Conservation (phyloP, 2,113 vertebrate genomes). For the Anolis carolinensis region DNA sequence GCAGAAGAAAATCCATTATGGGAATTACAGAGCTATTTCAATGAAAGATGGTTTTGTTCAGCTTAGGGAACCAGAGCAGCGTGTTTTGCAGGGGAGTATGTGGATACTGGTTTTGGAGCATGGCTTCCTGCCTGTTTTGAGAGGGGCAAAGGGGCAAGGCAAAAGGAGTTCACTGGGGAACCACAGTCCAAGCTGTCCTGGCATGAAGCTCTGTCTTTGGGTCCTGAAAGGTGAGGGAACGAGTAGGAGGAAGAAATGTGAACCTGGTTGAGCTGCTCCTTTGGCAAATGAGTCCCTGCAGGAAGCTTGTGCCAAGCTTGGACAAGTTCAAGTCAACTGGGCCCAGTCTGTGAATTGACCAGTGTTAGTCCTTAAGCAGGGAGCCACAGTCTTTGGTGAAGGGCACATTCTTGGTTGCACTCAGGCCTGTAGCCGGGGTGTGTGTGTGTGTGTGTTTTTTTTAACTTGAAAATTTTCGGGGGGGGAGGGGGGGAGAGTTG, state of each 20-base stretch:
- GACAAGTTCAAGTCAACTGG: too few species aligned
- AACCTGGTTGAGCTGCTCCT: fast-evolving
- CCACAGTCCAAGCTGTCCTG: too few species aligned
- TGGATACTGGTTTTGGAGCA: not conserved
- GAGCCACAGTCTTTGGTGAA: too few species aligned
- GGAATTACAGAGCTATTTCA: slow-evolving; percentile 62
- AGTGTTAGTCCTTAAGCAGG: too few species aligned
- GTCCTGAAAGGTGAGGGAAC: fast-evolving
- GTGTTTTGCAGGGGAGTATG: not conserved
- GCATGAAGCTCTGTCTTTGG: fast-evolving
- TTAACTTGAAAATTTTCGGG: too few species aligned
- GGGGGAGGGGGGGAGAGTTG: too few species aligned
- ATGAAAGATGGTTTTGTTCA: slow-evolving; percentile 43
- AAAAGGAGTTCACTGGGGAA: fast-evolving
- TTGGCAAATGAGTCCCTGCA: fast-evolving
- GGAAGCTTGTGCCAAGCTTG: not conserved
- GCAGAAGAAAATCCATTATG: slow-evolving; percentile 53
- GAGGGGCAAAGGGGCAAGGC: fast-evolving
- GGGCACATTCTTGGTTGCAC: too few species aligned
- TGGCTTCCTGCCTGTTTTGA: not conserved
- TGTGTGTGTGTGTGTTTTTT: too few species aligned
- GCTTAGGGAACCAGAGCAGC: slow-evolving; percentile 39
- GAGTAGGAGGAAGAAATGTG: not conserved
- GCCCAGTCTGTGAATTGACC: too few species aligned
- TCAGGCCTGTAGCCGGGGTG: too few species aligned